Conservation (phyloP, 92 coral and sea anemone species). For the Heteractis magnifica region DNA sequence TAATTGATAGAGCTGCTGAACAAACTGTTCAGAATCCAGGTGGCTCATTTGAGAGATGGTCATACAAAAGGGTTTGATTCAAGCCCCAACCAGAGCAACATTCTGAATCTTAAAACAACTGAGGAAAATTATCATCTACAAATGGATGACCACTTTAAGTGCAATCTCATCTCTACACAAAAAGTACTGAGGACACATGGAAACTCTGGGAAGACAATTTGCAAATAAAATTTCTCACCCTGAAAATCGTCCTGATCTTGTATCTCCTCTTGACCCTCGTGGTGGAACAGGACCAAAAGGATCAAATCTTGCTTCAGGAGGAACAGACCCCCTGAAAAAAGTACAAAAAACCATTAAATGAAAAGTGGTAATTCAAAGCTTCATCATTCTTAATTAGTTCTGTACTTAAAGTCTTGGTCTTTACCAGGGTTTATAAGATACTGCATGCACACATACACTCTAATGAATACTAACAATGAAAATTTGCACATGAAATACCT, state of each 20-base stretch:
- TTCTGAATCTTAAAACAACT: no score
- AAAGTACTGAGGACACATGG: no score
- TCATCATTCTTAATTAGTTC: no score
- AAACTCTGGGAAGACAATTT: background rate
- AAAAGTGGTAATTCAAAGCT: background rate
- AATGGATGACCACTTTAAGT: no score
- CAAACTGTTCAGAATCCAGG: no score
- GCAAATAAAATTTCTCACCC: constrained; percentile 47
- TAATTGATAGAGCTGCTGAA: no score
- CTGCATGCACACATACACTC: background rate
- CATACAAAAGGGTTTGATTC: no score
- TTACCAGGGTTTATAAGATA: background rate
- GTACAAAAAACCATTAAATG: background rate
- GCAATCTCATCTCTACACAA: no score
- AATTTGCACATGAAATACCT: constrained; percentile 29
- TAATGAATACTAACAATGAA: background rate
- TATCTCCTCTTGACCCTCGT: constrained; percentile 67
- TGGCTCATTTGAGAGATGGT: no score
- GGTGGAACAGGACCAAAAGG: constrained; percentile 98
- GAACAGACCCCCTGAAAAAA: constrained; percentile 80
- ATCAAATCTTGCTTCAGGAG: constrained; percentile 98
- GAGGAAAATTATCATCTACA: no score
- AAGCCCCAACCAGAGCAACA: no score
- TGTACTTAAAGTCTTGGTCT: no score
- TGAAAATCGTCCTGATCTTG: constrained; percentile 81